Percentiles rank a stretch among this genome's conserved stretches.
These are phyloP conservation scores for Polydrusus tereticollis DNA, from an alignment of 2,888 invertebrate genomes.

Conservation along the genomic window DNA sequence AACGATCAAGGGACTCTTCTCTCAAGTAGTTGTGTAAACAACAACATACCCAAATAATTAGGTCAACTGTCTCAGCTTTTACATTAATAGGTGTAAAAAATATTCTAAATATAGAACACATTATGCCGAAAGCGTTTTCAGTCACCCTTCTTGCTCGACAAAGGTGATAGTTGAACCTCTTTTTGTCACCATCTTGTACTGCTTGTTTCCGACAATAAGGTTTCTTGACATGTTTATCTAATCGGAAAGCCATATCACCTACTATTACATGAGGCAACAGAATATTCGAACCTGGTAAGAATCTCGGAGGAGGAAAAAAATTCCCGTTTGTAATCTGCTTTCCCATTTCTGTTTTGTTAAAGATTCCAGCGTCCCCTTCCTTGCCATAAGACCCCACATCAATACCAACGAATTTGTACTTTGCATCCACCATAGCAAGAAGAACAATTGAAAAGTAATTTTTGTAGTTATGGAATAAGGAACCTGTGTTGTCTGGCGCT, in stretches of 20 bases:
- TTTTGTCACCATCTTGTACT: conserved; percentile 5
- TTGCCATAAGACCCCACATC: conserved; percentile 30
- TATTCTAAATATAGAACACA: conserved; percentile 18
- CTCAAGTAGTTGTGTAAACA: conserved; percentile 15
- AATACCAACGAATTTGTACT: conserved; percentile 15
- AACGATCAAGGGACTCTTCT: conserved; percentile 2
- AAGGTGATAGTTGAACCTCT: conserved; percentile 16
- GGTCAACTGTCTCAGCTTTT: conserved; percentile 13
- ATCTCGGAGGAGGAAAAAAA: conserved; percentile 18
- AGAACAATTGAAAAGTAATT: conserved; percentile 22
- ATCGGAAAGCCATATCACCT: conserved; percentile 25
- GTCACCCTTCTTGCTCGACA: conserved; percentile 17
- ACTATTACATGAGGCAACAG: conserved; percentile 22
- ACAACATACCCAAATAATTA: conserved; percentile 8
- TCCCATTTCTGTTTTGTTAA: conserved; percentile 24
- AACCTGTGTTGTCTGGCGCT: conserved; percentile 6
- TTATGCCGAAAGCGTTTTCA: conserved; percentile 19
- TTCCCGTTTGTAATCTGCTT: background rate
- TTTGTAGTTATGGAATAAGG: conserved; percentile 22
- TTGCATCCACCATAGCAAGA: conserved; percentile 8
- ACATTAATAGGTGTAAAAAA: conserved; percentile 21
- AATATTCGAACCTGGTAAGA: conserved; percentile 26
- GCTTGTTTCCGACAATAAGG: conserved; percentile 7
- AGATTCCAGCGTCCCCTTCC: conserved; percentile 29
- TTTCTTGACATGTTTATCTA: conserved; percentile 23